Evolutionary conservation across 2,888 invertebrate species (phyloP).

Genomic region (Metallyticus violacea): DNA sequence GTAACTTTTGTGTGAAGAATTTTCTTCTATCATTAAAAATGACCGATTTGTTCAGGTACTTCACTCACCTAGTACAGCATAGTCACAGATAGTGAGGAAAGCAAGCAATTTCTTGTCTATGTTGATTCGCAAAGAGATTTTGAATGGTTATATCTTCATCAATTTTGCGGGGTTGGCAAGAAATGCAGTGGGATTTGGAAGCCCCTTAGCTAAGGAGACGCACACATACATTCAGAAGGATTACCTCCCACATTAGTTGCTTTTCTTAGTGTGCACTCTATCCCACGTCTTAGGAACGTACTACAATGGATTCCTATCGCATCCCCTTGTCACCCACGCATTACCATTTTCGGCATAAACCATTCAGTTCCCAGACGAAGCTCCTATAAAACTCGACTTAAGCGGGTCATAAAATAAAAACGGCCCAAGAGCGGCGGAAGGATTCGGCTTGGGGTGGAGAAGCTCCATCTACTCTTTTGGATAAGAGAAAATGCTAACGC

Average conservation of each 20-base stretch:
- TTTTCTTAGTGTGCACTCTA: too few species aligned
- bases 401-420: not conserved
- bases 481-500: not conserved
- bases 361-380: not conserved
- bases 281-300: not conserved
- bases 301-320: not conserved
- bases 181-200: not conserved
- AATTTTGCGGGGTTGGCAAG: not conserved
- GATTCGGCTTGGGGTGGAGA: not conserved
- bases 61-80: too few species aligned
- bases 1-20: too few species aligned
- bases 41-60: too few species aligned
- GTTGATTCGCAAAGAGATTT: too few species aligned
- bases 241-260: not conserved
- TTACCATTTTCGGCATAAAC: not conserved
- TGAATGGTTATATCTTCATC: too few species aligned
- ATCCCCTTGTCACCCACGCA: not conserved
- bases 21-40: too few species aligned
- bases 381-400: not conserved
- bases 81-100: too few species aligned
- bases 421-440: not conserved
- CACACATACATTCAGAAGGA: not conserved
- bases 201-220: not conserved
- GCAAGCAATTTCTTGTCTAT: too few species aligned
- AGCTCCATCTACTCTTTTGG: not conserved